Base-by-base conservation (phyloP, 2,113 vertebrate genomes). In the Urocynchramus pylzowi region DNA sequence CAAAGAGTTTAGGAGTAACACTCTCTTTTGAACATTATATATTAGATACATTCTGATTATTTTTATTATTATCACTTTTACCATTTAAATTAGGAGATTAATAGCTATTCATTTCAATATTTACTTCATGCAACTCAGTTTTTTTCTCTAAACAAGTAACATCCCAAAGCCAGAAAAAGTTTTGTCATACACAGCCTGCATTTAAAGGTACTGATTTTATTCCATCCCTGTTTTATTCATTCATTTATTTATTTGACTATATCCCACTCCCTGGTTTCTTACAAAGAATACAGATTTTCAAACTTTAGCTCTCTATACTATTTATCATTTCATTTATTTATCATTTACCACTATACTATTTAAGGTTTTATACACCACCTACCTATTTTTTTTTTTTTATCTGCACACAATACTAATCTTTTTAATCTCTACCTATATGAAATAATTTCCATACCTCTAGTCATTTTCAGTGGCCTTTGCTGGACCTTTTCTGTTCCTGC, bases 101-200 rank as follows among this genome's bases (percentile, higher is more conserved):
- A 9, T 54, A 69, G 18, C 26, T 78, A 39, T 44, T 87, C 4
- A n/a, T 59, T 49, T 84, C 35, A 79, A 1, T 30, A 89, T 76
- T 61, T 59, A 68, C 4, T 39, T 7, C 24, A 60, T 0, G 0
- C 47, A 59, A 11, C 17, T 33, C 6, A 0, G 11, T 69, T 49
- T 87, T 59, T 63, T 39, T 57, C 49, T 84, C 41, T 35, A 56
- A 59, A 44, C 2, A 27, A 63, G 10, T 59, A 80, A 74, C 16
- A 68, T 31, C 26, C 26, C 37, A 56, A 69, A 59, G 39, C 6
- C 71, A 67, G 7, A 22, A 90, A 42, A 80, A 67, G 16, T 82
- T 87, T 24, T 17, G 7, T 14, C 20, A 52, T 11, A n/a, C 13
- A 53, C 3, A 70, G 27, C 3, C 20, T 75, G 21, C 41, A 56